Evolutionary conservation across 2,888 invertebrate genomes (phyloP).

Genomic region (Sarcophaga carnaria): DNA sequence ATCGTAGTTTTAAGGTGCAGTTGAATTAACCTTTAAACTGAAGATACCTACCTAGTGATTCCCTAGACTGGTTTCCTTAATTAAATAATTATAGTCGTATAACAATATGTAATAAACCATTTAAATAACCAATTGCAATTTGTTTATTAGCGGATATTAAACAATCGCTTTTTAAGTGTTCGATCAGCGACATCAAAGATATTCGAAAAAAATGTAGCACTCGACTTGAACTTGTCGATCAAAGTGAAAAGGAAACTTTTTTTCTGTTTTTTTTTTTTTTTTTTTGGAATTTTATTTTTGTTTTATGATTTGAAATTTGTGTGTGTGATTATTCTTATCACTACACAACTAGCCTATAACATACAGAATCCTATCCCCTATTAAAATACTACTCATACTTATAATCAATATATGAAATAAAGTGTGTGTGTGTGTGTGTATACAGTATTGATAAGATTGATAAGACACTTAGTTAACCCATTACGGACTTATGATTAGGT

Average conservation of each 20-base stretch:
- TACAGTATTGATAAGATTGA: constrained; percentile 40
- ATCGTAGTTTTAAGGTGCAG: too few species aligned
- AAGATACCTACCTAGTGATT: too few species aligned
- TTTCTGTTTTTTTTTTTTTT: too few species aligned
- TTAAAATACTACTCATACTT: constrained; percentile 27
- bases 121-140: too few species aligned
- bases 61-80: too few species aligned
- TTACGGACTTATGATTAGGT: background rate
- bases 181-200: too few species aligned
- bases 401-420: background rate
- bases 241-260: background rate
- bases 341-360: constrained; percentile 16
- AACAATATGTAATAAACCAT: too few species aligned
- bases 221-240: constrained; percentile 11
- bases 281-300: background rate
- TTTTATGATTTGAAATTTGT: background rate
- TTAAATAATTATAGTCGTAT: too few species aligned
- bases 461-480: constrained; percentile 41
- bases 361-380: constrained; percentile 50
- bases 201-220: background rate
- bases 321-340: constrained; percentile 40
- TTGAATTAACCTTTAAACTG: too few species aligned
- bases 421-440: background rate
- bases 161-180: too few species aligned
- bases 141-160: too few species aligned